A percentile compares a stretch with the other conserved stretches of the same genome.
Conservation (phyloP, 1,140 invertebrate species). For the Cyphomyrmex costatus region DNA sequence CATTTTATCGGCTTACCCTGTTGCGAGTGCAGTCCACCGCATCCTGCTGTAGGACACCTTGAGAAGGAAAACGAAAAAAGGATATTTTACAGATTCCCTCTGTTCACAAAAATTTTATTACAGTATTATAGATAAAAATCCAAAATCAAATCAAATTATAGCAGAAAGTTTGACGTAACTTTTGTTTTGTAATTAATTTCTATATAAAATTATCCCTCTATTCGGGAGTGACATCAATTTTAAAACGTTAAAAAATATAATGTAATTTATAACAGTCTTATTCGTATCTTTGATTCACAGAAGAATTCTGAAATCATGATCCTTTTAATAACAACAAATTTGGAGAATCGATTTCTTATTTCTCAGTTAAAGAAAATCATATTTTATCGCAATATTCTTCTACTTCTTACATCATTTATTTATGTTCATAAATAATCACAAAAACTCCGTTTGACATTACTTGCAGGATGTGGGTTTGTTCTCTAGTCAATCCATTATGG, state of each 20-base stretch:
- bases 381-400: not conserved
- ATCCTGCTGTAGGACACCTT: conserved; percentile 88
- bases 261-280: not conserved
- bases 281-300: not conserved
- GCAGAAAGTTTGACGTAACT: not conserved
- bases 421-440: not conserved
- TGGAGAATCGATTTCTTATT: not conserved
- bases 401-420: not conserved
- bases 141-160: not conserved
- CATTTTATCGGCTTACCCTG: conserved; percentile 84
- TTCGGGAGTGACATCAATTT: not conserved
- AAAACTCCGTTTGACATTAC: not conserved
- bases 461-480: not conserved
- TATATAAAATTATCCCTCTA: not conserved
- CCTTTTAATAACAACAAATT: not conserved
- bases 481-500: not conserved
- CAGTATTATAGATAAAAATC: not conserved
- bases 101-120: not conserved
- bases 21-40: conserved; percentile 86
- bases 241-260: not conserved
- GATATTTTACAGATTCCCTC: not conserved
- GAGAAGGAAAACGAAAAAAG: conserved; percentile 63
- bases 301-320: not conserved
- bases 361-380: not conserved
- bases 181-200: not conserved